Evolutionary conservation across 2,113 vertebrate genomes (phyloP), one percentile per base, ranked within the genome.

Genomic region (Perognathus longimembris): DNA sequence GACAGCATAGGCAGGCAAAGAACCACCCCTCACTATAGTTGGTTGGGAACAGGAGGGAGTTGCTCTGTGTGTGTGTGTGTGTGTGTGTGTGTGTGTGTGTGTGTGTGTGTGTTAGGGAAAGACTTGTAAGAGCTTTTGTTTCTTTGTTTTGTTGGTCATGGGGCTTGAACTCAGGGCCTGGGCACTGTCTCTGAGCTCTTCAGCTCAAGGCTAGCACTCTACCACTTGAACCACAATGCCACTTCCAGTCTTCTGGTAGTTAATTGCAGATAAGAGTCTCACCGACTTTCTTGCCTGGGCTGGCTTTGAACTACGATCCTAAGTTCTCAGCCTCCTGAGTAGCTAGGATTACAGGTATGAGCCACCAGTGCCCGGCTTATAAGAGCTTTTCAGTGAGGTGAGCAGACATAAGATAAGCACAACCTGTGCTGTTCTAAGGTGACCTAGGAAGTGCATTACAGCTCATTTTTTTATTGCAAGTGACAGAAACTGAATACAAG

Each of bases 401-500:
- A 71, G 50, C 66, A 71, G 85, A 28, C 70, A n/a, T n/a, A n/a
- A 66, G 63, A 75, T 22, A 4, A 73, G 85, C 17, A 61, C 1
- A 21, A 50, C 82, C 34, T 92, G 5, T n/a, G 64, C 28, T 38
- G 1, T 87, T 30, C 42, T 84, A 63, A 91, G 28, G 17, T 89
- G 42, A 30, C 70, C 84, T 78, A 61, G 24, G 30, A 78, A 64
- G 38, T 88, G 15, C 26, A 75, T 54, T 70, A 77, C 93, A 88
- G 17, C 17, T 86, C 18, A 2, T 45, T 73, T 73, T 70, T 63
- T 54, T n/a, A 24, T 76, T 88, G n/a, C 77, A 94, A 87, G 59
- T 90, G 82, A 73, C 34, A 74, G 74, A 92, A 93, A 77, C 30
- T 87, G 69, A 80, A 24, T 30, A 36, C 5, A 59, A 92, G 57